A percentile compares a stretch with the other conserved stretches of the same genome.
These are phyloP conservation scores for Ictalurus punctatus DNA, from an alignment of 2,113 vertebrate genomes.

Conservation along the genomic window DNA sequence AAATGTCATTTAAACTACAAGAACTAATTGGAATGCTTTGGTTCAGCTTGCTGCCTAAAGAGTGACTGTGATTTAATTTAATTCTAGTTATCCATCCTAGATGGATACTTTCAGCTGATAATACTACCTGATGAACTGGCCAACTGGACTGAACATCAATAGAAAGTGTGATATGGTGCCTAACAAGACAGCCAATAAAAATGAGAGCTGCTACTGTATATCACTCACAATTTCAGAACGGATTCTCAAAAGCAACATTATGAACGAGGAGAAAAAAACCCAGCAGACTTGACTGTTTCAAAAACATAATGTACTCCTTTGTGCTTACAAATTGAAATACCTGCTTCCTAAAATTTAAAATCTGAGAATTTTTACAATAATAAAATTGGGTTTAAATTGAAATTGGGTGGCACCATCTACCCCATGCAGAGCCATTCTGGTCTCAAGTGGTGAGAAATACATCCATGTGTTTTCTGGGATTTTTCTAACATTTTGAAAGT, in stretches of 20 bases:
- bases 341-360: not conserved
- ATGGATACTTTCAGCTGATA: conserved; percentile 30
- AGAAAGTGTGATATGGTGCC: not conserved
- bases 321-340: not conserved
- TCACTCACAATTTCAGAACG: not conserved
- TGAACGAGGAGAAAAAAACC: not conserved
- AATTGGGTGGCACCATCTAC: conserved; percentile 49
- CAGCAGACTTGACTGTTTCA: not conserved
- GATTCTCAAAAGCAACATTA: not conserved
- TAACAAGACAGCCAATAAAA: not conserved
- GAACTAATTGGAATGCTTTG: conserved; percentile 65
- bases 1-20: conserved; percentile 68
- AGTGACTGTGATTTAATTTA: conserved; percentile 59
- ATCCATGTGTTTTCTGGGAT: conserved; percentile 28
- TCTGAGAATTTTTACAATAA: not conserved
- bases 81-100: conserved; percentile 42
- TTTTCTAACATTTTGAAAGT: conserved; percentile 8
- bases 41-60: conserved; percentile 62
- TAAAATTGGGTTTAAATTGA: conserved; percentile 40
- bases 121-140: conserved; percentile 23
- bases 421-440: conserved; percentile 58
- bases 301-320: not conserved
- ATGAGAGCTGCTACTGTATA: not conserved
- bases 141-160: not conserved
- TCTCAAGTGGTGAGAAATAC: conserved; percentile 55